These are phyloP conservation scores for Condylostylus longicornis DNA, from an alignment of 1,140 invertebrate genomes.

Conservation along the genomic window DNA sequence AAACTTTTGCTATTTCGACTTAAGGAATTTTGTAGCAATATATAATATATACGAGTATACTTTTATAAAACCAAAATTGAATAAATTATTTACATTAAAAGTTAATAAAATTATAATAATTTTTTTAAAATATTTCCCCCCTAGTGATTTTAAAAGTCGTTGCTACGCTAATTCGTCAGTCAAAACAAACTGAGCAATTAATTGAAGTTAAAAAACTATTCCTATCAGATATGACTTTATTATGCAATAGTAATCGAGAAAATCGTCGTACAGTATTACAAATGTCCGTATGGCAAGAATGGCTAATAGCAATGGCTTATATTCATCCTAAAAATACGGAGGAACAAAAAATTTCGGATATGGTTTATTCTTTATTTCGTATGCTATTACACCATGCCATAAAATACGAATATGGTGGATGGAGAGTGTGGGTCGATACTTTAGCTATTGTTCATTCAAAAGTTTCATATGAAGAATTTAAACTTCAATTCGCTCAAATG, in stretches of 20 bases:
- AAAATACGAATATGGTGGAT: constrained; percentile 98
- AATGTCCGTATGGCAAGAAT: constrained; percentile 99
- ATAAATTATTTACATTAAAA: not conserved
- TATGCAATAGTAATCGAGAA: constrained; percentile 94
- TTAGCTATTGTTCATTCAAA: constrained; percentile 98
- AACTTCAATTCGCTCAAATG: constrained; percentile 89
- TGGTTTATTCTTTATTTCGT: constrained; percentile 93
- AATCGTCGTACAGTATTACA: constrained; percentile 93
- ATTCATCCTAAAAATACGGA: constrained; percentile 91
- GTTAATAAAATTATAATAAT: constrained; percentile 2
- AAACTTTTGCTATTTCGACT: constrained; percentile 1
- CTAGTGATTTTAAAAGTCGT: constrained; percentile 96
- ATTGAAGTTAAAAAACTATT: constrained; percentile 93
- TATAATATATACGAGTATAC: not conserved
- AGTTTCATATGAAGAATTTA: constrained; percentile 95
- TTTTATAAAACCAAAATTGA: not conserved
- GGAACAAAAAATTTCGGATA: constrained; percentile 92
- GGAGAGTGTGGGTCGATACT: constrained; percentile 99
- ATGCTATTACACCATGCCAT: constrained; percentile 98
- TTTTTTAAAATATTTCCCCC: constrained; percentile 8
- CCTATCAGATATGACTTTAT: constrained; percentile 88
- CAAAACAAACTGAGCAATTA: constrained; percentile 79
- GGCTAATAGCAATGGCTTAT: constrained; percentile 97
- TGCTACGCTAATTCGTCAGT: constrained; percentile 90
- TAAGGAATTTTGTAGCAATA: not conserved